Percentiles rank a stretch among this genome's conserved stretches.
Evolutionary conservation across 2,888 invertebrate genomes (phyloP).

Genomic region (Dryocosmus kuriphilus): DNA sequence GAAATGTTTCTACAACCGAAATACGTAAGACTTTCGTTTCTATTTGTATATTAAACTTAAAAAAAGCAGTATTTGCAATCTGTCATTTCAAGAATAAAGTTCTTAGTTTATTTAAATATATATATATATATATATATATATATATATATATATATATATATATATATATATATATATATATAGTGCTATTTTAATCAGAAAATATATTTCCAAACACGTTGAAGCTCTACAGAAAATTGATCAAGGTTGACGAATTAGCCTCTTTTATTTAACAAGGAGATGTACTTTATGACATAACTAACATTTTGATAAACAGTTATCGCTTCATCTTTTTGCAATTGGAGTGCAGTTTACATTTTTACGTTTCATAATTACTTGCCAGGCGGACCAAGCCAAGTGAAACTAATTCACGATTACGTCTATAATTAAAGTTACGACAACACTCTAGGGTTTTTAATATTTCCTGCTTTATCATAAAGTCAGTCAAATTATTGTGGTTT

Average conservation of each 20-base stretch:
- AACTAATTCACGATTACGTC: conserved; percentile 31
- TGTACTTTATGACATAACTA: not conserved
- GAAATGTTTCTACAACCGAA: conserved; percentile 3
- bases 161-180: too few species aligned
- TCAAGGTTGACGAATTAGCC: not conserved
- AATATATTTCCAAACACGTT: not conserved
- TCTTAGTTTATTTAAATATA: too few species aligned
- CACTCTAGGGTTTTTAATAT: conserved; percentile 23
- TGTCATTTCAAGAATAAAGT: too few species aligned
- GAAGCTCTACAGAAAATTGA: not conserved
- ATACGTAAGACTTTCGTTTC: not conserved
- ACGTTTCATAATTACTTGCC: conserved; percentile 18
- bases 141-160: too few species aligned
- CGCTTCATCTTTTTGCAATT: not conserved
- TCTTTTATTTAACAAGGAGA: not conserved
- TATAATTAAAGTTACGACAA: conserved; percentile 31
- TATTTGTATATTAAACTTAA: not conserved
- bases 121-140: too few species aligned
- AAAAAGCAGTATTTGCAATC: not conserved
- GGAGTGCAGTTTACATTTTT: not conserved
- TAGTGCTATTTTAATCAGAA: not conserved
- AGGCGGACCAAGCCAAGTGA: conserved; percentile 7
- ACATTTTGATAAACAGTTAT: not conserved
- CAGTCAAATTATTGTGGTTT: conserved; percentile 17
- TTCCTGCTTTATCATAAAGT: conserved; percentile 34